Evolutionary conservation across 2,797 vertebrate species (phyloP), one percentile per base, ranked within the genome.

Genomic region (Channallabes apus): DNA sequence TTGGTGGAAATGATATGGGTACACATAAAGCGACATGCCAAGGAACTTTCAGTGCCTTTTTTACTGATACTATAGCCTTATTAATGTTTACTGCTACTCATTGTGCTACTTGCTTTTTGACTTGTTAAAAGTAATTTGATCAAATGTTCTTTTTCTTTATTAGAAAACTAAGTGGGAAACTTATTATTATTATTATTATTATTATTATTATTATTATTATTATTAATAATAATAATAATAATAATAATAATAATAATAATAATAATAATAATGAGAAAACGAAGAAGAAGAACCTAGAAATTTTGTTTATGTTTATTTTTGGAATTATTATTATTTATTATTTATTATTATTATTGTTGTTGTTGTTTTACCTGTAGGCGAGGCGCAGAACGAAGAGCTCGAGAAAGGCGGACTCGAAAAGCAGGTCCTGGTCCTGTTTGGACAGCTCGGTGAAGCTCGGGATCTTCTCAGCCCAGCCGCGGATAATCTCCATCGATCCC

Each of bases 401-500:
- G 88, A 99, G 94, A 93, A 99, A 99, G 87, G 98, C 98, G 0
- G 98, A 99, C 86, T 99, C 98, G 46, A 99, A 99, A 83, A 99
- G 97, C 84, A 99, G 95, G 90, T 99, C 97, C 88, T 99, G 98
- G 90, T 99, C 98, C 0, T 96, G 96, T 88, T 98, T 99, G n/a
- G 96, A 95, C 14, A 99, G 94, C 32, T 99, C 97, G 27, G 93
- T 94, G 77, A 99, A 99, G 64, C 97, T 96, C 0, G 98, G 98
- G 72, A 99, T 99, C 91, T 99, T 99, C 87, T 99, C 97, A 0
- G 98, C 98, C 98, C 98, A 99, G 9, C 97, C 97, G 83, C 98
- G 96, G 93, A 99, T 99, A 93, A 99, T 99, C 95, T 99, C 98
- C 98, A 99, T 99, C 94, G 98, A 99, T 92, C 98, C 97, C 86